These are phyloP conservation scores for Limosa lapponica DNA, from an alignment of 2,797 vertebrate species.

Conservation along the genomic window DNA sequence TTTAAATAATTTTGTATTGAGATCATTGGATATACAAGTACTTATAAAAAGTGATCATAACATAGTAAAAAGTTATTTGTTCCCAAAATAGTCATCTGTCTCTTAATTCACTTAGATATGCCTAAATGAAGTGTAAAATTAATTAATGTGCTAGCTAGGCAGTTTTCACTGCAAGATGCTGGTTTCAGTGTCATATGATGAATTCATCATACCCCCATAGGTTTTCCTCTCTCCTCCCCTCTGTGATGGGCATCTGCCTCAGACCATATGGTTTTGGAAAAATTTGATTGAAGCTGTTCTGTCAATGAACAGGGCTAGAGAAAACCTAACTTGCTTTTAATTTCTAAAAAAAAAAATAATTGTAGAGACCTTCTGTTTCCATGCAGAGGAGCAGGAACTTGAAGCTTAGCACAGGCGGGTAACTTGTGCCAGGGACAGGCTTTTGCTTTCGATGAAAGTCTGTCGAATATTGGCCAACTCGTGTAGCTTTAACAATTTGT, in stretches of 20 bases:
- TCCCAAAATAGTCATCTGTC: neutral
- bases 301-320: neutral
- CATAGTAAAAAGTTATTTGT: neutral
- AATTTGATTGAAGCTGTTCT: neutral
- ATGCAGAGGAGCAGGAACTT: neutral
- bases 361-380: neutral
- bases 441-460: constrained; percentile 64
- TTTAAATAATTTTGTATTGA: neutral
- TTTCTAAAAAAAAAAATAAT: constrained; percentile 5
- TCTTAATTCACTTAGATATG: neutral
- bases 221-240: constrained; percentile 11
- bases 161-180: neutral
- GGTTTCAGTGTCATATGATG: neutral
- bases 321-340: neutral
- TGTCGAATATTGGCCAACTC: constrained; percentile 28
- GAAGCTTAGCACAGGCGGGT: neutral
- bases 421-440: constrained; percentile 37
- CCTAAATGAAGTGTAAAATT: constrained; percentile 41
- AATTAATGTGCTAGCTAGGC: neutral
- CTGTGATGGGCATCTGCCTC: constrained; percentile 36
- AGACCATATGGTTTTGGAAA: constrained; percentile 14
- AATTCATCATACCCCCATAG: neutral
- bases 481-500: neutral
- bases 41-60: neutral
- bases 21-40: neutral